phyloP scores from a whole-genome alignment of 92 coral and sea anemone species.

The Plumapathes pennacea region DNA sequence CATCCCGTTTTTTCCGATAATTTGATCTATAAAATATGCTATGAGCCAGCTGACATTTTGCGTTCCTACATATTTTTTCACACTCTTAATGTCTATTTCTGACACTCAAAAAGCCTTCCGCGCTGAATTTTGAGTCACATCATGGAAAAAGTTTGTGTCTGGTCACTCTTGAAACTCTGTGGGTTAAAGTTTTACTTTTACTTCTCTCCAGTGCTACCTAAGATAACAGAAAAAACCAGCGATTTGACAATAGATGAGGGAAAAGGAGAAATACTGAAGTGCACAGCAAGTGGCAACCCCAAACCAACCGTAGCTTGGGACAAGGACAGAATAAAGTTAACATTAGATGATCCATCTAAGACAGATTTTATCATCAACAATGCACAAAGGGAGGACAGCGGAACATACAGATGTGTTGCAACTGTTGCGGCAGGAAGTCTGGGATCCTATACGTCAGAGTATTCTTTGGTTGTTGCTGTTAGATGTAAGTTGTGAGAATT shows the following conservation, averaged over 20 bases:
- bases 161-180: no score
- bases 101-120: no score
- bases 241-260: slow-evolving; percentile 16
- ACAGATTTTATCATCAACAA: slow-evolving; percentile 15
- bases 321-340: slow-evolving; percentile 1
- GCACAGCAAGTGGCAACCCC: slow-evolving; percentile 57
- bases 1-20: no score
- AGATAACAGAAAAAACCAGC: slow-evolving; percentile 1
- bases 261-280: slow-evolving; percentile 15
- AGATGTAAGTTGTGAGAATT: slow-evolving; percentile 16
- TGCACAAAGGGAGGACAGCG: slow-evolving; percentile 29
- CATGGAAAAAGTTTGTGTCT: no score
- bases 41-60: no score
- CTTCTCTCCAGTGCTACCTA: slow-evolving; percentile 12
- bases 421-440: slow-evolving; percentile 15
- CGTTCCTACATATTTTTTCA: no score
- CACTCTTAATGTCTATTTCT: no score
- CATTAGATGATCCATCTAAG: neutral
- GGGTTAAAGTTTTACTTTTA: no score
- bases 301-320: slow-evolving; percentile 47
- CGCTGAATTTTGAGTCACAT: no score
- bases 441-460: neutral
- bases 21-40: no score
- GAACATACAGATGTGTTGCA: slow-evolving; percentile 30
- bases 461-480: slow-evolving; percentile 3